phyloP scores from a whole-genome alignment of 2,888 invertebrate genomes.

The Ormia ochracea region DNA sequence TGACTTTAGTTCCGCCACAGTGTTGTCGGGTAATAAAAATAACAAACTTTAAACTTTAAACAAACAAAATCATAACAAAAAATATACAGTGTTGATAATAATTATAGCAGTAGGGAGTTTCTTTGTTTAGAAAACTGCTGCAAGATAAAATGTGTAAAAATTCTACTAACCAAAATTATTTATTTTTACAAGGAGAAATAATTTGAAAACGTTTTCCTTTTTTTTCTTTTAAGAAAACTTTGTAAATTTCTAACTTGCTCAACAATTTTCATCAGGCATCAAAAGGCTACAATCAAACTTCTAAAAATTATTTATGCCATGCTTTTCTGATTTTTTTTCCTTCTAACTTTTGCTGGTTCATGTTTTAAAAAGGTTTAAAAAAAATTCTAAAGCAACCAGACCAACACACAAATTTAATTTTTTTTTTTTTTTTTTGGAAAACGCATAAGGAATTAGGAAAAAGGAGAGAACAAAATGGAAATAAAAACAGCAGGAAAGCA shows the following conservation, averaged over 20 bases:
- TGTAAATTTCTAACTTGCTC: not conserved
- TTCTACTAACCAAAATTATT: too few species aligned
- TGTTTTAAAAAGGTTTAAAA: not conserved
- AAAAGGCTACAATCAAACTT: constrained; percentile 39
- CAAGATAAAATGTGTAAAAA: too few species aligned
- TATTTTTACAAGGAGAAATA: too few species aligned
- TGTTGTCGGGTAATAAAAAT: too few species aligned
- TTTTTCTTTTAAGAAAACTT: too few species aligned
- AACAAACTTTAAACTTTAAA: too few species aligned
- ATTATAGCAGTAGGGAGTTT: too few species aligned
- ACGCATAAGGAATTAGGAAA: not conserved
- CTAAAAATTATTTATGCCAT: constrained; percentile 1
- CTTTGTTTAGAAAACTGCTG: too few species aligned
- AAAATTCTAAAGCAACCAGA: not conserved
- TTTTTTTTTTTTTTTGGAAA: constrained; percentile 32
- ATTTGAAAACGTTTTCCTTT: too few species aligned
- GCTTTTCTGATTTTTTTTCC: constrained; percentile 1
- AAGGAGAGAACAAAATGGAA: not conserved
- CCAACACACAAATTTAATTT: constrained; percentile 27
- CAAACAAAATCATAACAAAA: too few species aligned
- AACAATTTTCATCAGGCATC: constrained; percentile 21
- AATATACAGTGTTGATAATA: too few species aligned
- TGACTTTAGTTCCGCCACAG: too few species aligned
- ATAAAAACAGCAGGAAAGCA: constrained; percentile 11
- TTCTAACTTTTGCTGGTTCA: constrained; percentile 11